A percentile compares a stretch with the other conserved stretches of the same genome.
phyloP scores from a whole-genome alignment of 2,113 vertebrate species.

The Furnarius figulus region DNA sequence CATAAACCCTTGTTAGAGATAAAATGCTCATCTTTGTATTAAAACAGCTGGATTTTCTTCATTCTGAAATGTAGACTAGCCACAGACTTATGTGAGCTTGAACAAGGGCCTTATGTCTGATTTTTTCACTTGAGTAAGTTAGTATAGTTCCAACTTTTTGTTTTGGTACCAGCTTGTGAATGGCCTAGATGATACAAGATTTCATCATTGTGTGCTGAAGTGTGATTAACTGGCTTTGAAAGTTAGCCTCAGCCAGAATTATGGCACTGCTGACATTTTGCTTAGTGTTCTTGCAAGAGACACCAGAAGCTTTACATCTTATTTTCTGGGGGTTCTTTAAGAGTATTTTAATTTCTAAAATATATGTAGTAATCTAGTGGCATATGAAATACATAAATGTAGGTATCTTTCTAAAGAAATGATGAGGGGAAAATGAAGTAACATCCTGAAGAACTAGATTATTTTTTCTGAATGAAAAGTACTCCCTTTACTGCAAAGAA shows the following conservation, averaged over 20 bases:
- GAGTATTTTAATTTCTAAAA: background rate
- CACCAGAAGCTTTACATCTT: background rate
- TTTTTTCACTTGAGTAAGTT: background rate
- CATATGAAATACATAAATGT: background rate
- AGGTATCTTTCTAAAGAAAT: background rate
- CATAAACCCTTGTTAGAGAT: background rate
- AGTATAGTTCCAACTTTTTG: background rate
- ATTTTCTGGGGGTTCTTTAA: background rate
- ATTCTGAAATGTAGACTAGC: background rate
- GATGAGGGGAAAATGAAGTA: rapidly evolving
- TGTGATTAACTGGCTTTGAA: background rate
- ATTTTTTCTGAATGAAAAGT: background rate
- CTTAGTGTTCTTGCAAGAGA: background rate
- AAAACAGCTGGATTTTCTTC: background rate
- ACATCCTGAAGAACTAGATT: background rate
- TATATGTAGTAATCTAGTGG: background rate
- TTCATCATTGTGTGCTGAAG: background rate
- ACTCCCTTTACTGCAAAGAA: background rate
- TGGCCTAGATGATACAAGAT: background rate
- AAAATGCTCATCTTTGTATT: background rate
- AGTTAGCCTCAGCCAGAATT: background rate
- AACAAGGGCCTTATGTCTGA: background rate
- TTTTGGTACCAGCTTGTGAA: background rate
- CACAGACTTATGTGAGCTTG: background rate
- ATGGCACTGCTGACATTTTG: background rate